These are phyloP conservation scores for Ephydatia muelleri DNA, from an alignment of 37 sponge, comb jelly and placozoan species.

Conservation along the genomic window DNA sequence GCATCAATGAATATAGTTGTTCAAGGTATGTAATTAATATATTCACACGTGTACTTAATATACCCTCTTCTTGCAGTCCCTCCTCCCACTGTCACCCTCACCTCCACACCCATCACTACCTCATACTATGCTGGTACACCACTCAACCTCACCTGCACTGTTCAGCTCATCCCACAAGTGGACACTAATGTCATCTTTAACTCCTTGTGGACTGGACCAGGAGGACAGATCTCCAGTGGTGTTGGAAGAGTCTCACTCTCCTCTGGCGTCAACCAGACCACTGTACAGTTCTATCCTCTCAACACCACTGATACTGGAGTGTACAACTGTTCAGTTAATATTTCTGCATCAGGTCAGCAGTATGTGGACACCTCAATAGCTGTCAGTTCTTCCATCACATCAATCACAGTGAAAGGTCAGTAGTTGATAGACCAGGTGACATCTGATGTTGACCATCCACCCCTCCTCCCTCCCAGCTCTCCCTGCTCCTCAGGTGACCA, in stretches of 20 bases:
- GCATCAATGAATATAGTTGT: neutral
- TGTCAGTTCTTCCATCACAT: neutral
- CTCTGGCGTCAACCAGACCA: neutral
- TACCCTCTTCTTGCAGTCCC: neutral
- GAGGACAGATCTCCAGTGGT: no score
- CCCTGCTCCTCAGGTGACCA: slow-evolving; percentile 1
- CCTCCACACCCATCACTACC: neutral
- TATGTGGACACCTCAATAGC: slow-evolving; percentile 1
- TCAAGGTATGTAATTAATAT: slow-evolving; percentile 28
- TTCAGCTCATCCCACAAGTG: no score
- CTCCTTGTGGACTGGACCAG: no score
- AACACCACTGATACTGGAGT: neutral
- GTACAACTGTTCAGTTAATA: neutral
- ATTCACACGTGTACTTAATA: no score
- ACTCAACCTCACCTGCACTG: no score
- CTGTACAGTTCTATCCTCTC: neutral
- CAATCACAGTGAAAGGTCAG: neutral
- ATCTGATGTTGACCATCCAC: neutral
- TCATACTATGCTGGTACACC: no score
- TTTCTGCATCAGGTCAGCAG: neutral
- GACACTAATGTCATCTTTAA: no score
- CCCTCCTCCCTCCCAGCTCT: neutral
- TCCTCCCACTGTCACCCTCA: neutral
- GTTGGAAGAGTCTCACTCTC: no score
- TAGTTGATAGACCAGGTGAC: neutral